Evolutionary conservation across 2,797 vertebrate species (phyloP), one percentile per base, ranked within the genome.

Genomic region (Odontamblyopus lacepedii): DNA sequence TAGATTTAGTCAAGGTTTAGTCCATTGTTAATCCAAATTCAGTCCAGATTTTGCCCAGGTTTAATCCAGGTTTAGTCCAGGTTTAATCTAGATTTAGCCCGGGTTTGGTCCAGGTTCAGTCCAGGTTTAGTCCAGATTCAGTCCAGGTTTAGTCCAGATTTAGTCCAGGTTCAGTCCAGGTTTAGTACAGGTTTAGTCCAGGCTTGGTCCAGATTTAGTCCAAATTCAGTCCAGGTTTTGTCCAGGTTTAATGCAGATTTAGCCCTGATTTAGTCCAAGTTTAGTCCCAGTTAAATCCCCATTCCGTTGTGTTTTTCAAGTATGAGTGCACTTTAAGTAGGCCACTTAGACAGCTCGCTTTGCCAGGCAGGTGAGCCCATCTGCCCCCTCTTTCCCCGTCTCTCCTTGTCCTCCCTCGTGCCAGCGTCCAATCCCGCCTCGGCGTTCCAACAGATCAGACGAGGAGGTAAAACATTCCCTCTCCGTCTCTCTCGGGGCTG

Each of bases 381-480:
- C 78, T 83, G 32, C 78, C 72, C 77, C 78, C 68, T 29, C 84
- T 72, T 63, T 18, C 71, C 63, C 18, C 65, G 63, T 69, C 83
- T 74, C 83, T 91, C 89, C 91, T 92, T 92, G 85, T 84, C 85
- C 66, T 84, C 87, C 74, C 66, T 68, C n/a, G 83, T 91, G 91
- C 90, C 91, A 92, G 90, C 88, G 87, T 86, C 85, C 63, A 78
- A 83, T 88, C 81, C 85, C 67, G 70, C 90, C 89, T 92, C 90
- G 91, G 91, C 92, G 82, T 83, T 83, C 48, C 71, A 89, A 92
- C 80, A 87, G 85, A 91, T 92, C 91, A 89, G 83, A 86, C 64
- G 87, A 89, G 88, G 85, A 92, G 80, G 86, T 38, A 79, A 87
- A 83, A 89, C 2, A 81, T 79, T 48, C 51, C 7, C 51, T 87